Evolutionary conservation across 2,113 vertebrate species (phyloP), one percentile per base, ranked within the genome.

Genomic region (Chitala chitala): DNA sequence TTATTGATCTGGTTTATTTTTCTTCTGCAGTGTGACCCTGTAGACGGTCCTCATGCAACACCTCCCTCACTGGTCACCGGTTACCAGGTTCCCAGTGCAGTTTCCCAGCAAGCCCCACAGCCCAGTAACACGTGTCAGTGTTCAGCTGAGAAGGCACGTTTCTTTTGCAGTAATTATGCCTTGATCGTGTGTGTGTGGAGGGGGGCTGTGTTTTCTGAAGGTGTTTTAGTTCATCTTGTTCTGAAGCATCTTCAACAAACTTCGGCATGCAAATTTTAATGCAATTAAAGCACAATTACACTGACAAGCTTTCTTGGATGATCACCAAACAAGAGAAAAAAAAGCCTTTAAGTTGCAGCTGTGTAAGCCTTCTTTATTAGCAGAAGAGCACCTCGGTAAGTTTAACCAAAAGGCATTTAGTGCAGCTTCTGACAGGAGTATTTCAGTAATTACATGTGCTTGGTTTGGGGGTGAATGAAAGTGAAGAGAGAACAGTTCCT

Each of bases 71-170:
- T 82, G 65, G 78, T 86, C 77, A 84, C 85, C 10, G 73, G 68
- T 80, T 87, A 84, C 70, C n/a, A n/a, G n/a, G 79, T 86, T 72
- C 89, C 90, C 50, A 87, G 87, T 87, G 85, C 89, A 80, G 85
- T 93, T 54, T 85, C 78, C 0, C 85, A 91, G 84, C 86, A 90
- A 5, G 79, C 84, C 58, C 76, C 86, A 64, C 85, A 83, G 73
- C 75, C 90, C 22, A 80, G 53, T 82, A 89, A 92, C 77, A 87
- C 85, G 82, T 99, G 96, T 79, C 88, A 89, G 74, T 98, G 96
- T 83, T 79, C 87, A 80, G 84, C 83, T 76, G 89, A 89, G 79
- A 95, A 99, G 93, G 94, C 97, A 93, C 77, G 85, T 84, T 66
- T 3, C 26, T 36, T 53, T 80, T 72, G 44, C 81, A 78, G 61